Conservation (phyloP, 2,113 vertebrate genomes). For the Nematolebias whitei region DNA sequence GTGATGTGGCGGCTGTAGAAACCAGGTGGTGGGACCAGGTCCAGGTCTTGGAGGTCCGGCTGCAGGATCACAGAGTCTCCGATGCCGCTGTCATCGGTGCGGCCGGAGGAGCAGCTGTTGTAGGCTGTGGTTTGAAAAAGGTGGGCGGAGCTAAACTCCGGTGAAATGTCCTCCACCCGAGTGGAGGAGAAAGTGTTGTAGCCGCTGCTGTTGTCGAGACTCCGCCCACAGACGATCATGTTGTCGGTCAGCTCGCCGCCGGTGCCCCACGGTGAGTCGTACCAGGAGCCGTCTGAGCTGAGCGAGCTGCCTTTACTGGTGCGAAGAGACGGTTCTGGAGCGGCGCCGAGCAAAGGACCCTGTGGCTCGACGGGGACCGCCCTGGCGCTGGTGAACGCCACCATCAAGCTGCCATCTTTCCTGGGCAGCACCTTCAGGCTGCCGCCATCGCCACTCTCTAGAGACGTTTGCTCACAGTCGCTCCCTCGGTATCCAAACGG, state of each 20-base stretch:
- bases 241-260: slow-evolving; percentile 78
- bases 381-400: slow-evolving; percentile 86
- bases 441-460: slow-evolving; percentile 74
- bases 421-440: slow-evolving; percentile 90
- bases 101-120: slow-evolving; percentile 59
- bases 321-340: slow-evolving; percentile 73
- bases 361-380: slow-evolving; percentile 58
- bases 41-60: slow-evolving; percentile 73
- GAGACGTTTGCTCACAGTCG: slow-evolving; percentile 63
- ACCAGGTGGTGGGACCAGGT: slow-evolving; percentile 78
- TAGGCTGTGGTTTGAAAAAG: slow-evolving; percentile 39
- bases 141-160: slow-evolving; percentile 33
- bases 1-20: slow-evolving; percentile 74
- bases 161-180: slow-evolving; percentile 53
- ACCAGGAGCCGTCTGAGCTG: slow-evolving; percentile 93
- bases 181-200: slow-evolving; percentile 61
- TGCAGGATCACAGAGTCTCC: slow-evolving; percentile 66
- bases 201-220: slow-evolving; percentile 32
- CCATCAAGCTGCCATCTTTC: slow-evolving; percentile 84
- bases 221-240: slow-evolving; percentile 74
- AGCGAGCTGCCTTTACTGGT: slow-evolving; percentile 92
- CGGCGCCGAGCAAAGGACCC: slow-evolving; percentile 33
- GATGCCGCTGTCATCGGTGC: slow-evolving; percentile 80
- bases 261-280: slow-evolving; percentile 91
- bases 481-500: slow-evolving; percentile 35